phyloP scores from a whole-genome alignment of 2,888 invertebrate species.

The Panopea generosa region DNA sequence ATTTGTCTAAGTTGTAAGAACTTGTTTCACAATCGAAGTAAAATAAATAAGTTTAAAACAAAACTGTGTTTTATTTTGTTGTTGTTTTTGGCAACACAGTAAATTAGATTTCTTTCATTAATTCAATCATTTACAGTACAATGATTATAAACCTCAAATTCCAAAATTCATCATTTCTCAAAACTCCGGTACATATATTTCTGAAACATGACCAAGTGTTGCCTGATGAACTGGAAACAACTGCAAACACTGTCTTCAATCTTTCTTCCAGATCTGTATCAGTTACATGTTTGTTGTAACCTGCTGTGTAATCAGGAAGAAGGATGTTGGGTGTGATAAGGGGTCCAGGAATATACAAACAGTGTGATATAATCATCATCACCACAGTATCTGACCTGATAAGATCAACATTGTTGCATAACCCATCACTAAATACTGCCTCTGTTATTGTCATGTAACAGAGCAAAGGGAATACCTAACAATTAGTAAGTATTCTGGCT shows the following conservation, averaged over 20 bases:
- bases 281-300: neutral
- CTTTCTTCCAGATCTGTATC: neutral
- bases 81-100: no score
- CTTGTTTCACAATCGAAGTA: no score
- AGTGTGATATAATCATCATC: slow-evolving; percentile 9
- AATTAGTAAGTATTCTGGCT: slow-evolving; percentile 10
- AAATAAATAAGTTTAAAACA: no score
- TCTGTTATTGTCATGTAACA: neutral
- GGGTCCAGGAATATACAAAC: slow-evolving; percentile 1
- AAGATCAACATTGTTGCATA: neutral
- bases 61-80: no score
- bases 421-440: neutral
- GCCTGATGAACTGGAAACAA: no score
- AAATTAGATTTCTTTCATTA: no score
- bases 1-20: no score
- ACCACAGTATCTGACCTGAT: neutral
- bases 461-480: neutral
- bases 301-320: slow-evolving; percentile 12
- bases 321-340: neutral
- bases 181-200: no score
- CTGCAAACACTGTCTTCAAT: neutral
- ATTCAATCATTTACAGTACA: no score
- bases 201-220: no score
- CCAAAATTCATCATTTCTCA: no score
- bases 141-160: no score